Evolutionary conservation across 2,797 vertebrate species (phyloP).

Genomic region (Hemitrygon akajei): DNA sequence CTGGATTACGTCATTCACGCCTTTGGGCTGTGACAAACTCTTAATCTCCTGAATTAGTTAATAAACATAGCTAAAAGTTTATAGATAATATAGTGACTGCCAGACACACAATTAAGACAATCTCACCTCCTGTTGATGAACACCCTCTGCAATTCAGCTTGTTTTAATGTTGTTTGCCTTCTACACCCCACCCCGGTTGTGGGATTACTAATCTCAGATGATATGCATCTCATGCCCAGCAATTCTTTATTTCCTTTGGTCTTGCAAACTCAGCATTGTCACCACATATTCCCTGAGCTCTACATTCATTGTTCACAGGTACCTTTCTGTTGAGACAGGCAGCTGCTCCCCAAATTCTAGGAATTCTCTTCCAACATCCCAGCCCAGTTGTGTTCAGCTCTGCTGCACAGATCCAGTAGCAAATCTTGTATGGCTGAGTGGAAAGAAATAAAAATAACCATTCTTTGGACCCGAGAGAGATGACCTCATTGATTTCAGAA

Average conservation of each 20-base stretch:
- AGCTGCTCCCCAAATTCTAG: background rate
- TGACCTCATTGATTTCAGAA: conserved; percentile 26
- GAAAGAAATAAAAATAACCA: conserved; percentile 20
- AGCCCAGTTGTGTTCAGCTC: background rate
- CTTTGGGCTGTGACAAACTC: background rate
- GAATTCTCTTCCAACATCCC: background rate
- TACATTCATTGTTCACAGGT: background rate
- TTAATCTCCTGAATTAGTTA: background rate
- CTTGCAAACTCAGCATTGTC: background rate
- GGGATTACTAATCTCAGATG: background rate
- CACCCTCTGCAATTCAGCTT: background rate
- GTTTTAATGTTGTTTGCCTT: background rate
- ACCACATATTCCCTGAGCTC: too few species aligned
- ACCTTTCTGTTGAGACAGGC: background rate
- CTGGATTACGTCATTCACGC: background rate
- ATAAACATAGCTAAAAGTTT: background rate
- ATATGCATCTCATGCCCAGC: background rate
- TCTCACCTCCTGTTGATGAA: background rate
- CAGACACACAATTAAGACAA: background rate
- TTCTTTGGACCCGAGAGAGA: background rate
- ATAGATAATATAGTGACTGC: background rate
- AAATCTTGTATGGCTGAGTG: background rate
- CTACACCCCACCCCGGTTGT: too few species aligned
- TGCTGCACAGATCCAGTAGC: background rate
- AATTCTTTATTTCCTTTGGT: background rate